Conservation (phyloP, 2,888 invertebrate genomes). For the Leptopilina drosophilae region DNA sequence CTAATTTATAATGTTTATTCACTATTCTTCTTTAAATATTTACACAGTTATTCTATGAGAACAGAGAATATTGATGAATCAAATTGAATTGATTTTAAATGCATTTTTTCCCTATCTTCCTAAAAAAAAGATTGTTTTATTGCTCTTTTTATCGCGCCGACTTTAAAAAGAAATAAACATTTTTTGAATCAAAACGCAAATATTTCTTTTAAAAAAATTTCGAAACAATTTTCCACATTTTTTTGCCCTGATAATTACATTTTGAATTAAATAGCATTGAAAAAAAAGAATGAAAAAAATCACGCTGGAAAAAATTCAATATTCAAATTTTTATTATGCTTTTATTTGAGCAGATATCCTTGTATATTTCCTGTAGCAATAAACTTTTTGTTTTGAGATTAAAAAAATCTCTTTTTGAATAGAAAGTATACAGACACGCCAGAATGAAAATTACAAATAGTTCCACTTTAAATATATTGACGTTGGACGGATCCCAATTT, state of each 20-base stretch:
- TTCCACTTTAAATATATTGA: not conserved
- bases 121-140: not conserved
- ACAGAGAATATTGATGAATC: conserved; percentile 7
- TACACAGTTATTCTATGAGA: not conserved
- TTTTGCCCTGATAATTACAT: not conserved
- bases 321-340: not conserved
- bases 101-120: not conserved
- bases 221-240: no score
- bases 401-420: not conserved
- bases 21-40: conserved; percentile 15
- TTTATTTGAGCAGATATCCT: not conserved
- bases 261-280: not conserved
- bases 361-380: not conserved
- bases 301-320: no score
- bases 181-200: no score
- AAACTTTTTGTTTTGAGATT: not conserved
- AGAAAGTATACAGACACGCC: not conserved
- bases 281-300: not conserved
- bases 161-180: no score
- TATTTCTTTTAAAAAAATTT: no score
- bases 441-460: not conserved
- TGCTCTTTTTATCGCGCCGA: not conserved
- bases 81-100: not conserved
- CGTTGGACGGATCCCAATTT: not conserved
- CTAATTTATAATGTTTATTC: conserved; percentile 12